Base-by-base conservation (phyloP, 1,140 invertebrate species). In the Rhyzopertha dominica region DNA sequence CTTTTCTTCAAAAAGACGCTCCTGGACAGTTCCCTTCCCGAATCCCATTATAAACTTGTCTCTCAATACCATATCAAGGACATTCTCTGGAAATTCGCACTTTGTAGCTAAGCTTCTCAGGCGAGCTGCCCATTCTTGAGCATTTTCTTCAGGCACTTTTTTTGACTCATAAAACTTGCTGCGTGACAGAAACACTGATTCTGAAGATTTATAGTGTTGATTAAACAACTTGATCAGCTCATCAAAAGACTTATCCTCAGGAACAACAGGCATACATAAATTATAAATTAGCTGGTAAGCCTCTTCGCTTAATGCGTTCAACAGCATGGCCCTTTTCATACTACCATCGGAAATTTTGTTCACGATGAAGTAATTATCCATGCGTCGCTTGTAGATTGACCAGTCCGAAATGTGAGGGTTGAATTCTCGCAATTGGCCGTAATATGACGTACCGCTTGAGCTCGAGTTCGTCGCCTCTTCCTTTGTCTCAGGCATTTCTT, bases 221-320 rank as follows among this genome's bases (percentile, higher is more conserved):
- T 50, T 19, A 10, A 50, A 29, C 16, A 32, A 23, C 7, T 38
- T 13, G 5, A 29, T 25, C 5, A 46, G 25, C 14, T 39, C 35
- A 9, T 36, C 32, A 45, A 36, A 40, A 10, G 32, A 26, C 23
- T 16, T 49, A 32, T 43, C 26, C 55, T 60, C 36, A 13, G 44
- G 44, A 14, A 39, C 20, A 7, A 12, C 29, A 17, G 35, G 44
- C 14, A 38, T 14, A 25, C 35, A 47, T 20, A 40, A 39, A 20
- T 39, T 47, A 30, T 39, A 47, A 12, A 45, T 37, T 24, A 47
- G 14, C 24, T 47, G 38, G 32, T 47, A 47, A 10, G 44, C 25
- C n/a, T 28, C 44, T 30, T 47, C 36, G 34, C 36, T 32, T 5
- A 47, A 29, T 16, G 35, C 24, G 25, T 47, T 47, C 9, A 41